These are phyloP conservation scores for Hirtodrosophila cameraria DNA, from an alignment of 2,888 invertebrate species.

Conservation along the genomic window DNA sequence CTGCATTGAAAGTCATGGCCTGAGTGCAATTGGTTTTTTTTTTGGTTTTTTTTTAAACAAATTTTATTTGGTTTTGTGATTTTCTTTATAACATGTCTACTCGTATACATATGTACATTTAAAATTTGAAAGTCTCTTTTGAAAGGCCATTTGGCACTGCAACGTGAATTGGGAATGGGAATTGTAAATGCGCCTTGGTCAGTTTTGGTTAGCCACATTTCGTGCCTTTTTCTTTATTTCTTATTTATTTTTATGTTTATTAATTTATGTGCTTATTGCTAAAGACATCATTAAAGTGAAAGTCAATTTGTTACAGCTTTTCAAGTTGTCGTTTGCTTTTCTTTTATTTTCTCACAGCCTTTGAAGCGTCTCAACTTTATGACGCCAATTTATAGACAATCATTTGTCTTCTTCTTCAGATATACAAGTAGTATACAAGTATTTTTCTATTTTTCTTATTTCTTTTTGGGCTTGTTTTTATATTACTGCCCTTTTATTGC, in stretches of 20 bases:
- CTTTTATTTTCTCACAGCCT: constrained; percentile 25
- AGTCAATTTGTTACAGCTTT: constrained; percentile 63
- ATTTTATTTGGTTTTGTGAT: constrained; percentile 25
- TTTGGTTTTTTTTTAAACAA: constrained; percentile 16
- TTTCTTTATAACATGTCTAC: constrained; percentile 28
- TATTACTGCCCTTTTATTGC: constrained; percentile 21
- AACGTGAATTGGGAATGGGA: constrained; percentile 17
- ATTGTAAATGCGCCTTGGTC: constrained; percentile 51
- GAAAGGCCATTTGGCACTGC: constrained; percentile 55
- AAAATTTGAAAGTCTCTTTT: constrained; percentile 69
- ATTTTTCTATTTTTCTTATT: not conserved
- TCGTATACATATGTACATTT: not conserved
- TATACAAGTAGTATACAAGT: not conserved
- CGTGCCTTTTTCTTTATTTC: constrained; percentile 28
- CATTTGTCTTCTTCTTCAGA: constrained; percentile 52
- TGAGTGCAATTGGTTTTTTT: constrained; percentile 37
- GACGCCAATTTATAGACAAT: constrained; percentile 54
- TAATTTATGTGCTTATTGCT: constrained; percentile 66
- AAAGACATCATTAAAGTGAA: constrained; percentile 73
- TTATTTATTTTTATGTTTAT: constrained; percentile 41
- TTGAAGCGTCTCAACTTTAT: constrained; percentile 25
- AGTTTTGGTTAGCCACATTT: constrained; percentile 11
- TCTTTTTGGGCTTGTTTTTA: constrained; percentile 5
- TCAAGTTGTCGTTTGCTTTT: constrained; percentile 20
- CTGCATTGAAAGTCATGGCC: constrained; percentile 66